Conservation (phyloP, 2,113 vertebrate genomes). For the Myrmecophaga tridactyla region DNA sequence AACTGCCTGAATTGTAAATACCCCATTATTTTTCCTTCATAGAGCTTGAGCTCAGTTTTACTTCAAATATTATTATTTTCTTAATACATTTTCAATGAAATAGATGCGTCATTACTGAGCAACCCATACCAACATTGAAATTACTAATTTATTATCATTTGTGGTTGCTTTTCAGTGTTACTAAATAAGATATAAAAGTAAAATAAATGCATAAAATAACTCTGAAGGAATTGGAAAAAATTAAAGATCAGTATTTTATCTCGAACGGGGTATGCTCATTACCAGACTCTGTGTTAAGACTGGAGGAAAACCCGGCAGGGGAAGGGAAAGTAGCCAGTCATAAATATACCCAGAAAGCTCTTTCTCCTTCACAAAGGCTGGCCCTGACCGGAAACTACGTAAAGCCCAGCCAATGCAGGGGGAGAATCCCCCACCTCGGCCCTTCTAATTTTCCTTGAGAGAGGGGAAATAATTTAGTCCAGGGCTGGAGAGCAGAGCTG, state of each 20-base stretch:
- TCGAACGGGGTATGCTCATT: background rate
- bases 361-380: no score
- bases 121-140: background rate
- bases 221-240: background rate
- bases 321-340: no score
- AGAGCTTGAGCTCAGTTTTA: background rate
- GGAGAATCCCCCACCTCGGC: no score
- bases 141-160: background rate
- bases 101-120: background rate
- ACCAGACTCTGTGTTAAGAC: background rate
- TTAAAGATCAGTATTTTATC: background rate
- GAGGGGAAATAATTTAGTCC: no score
- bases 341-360: no score
- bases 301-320: no score
- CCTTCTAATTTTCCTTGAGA: no score
- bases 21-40: background rate
- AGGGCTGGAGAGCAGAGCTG: no score
- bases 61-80: background rate
- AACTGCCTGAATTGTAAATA: background rate
- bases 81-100: slow-evolving; percentile 23
- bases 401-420: no score
- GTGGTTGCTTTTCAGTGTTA: background rate
- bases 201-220: background rate
- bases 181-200: background rate
- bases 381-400: no score